Evolutionary conservation across 2,888 invertebrate species (phyloP), one percentile per base, ranked within the genome.

Genomic region (Drosophila falleni): DNA sequence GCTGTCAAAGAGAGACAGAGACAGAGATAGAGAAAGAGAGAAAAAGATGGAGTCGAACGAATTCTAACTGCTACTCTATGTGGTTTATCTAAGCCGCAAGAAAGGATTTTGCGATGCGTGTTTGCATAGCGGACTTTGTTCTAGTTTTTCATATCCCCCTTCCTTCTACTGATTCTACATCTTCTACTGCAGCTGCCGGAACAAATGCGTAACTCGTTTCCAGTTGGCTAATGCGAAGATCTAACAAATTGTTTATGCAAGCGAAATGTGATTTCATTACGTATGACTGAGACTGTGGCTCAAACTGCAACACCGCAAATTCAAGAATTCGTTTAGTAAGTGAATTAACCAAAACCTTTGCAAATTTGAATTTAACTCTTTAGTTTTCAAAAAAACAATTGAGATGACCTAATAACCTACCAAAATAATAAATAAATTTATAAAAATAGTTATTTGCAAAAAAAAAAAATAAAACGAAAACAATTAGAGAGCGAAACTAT

Each of bases 201-300:
- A 78, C 63, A 64, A 71, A 67, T 68, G 78, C 75, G 79, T 61
- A 65, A 63, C 75, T 72, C 67, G 67, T 78, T 78, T 78, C 72
- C 75, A 75, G 62, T 72, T 71, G 75, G 71, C 58, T 78, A 78
- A 78, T 78, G 67, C 64, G 51, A 68, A 70, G 60, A 78, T 70
- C 70, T 70, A 74, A 68, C 50, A 69, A 78, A 78, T 78, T 78
- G 78, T 54, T 72, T 78, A 78, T 75, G 79, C 75, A 78, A 75
- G 79, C 72, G 78, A 63, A 78, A 78, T 62, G 75, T 71, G 75
- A 76, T 77, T 77, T 61, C 65, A 64, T 77, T 78, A 61, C 78
- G 58, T 44, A 9, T 77, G 64, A 76, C 78, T 76, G 73, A 47
- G 59, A 54, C 35, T 65, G 29, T 51, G 73, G 60, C 41, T 53